Evolutionary conservation across 2,797 vertebrate genomes (phyloP).

Genomic region (Dermochelys coriacea): DNA sequence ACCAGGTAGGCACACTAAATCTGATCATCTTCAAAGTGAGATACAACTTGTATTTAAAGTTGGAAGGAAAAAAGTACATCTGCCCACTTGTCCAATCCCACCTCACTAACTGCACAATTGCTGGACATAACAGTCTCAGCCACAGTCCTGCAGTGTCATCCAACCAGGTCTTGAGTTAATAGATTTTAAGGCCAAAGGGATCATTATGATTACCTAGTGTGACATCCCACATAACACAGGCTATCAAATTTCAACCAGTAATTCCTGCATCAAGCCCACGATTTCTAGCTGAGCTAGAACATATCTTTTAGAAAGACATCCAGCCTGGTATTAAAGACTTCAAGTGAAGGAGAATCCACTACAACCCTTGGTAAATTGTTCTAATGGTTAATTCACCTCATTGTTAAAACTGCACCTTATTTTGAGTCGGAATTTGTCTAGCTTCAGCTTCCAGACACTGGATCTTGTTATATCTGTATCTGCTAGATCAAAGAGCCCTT

Average conservation of each 20-base stretch:
- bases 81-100: not conserved
- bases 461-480: not conserved
- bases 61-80: not conserved
- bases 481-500: not conserved
- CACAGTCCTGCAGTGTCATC: not conserved
- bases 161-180: not conserved
- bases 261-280: not conserved
- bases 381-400: not conserved
- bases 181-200: not conserved
- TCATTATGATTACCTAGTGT: not conserved
- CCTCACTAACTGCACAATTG: not conserved
- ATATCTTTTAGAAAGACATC: not conserved
- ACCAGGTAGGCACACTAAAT: not conserved
- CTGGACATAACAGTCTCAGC: not conserved
- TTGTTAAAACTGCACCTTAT: not conserved
- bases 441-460: not conserved
- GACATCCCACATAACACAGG: not conserved
- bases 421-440: slow-evolving; percentile 7
- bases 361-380: not conserved
- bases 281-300: not conserved
- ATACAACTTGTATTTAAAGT: not conserved
- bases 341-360: not conserved
- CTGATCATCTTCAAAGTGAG: not conserved
- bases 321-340: not conserved
- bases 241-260: not conserved